A percentile compares a stretch with the other conserved stretches of the same genome.
These are phyloP conservation scores for Aphodius sticticus DNA, from an alignment of 2,888 invertebrate genomes.

Conservation along the genomic window DNA sequence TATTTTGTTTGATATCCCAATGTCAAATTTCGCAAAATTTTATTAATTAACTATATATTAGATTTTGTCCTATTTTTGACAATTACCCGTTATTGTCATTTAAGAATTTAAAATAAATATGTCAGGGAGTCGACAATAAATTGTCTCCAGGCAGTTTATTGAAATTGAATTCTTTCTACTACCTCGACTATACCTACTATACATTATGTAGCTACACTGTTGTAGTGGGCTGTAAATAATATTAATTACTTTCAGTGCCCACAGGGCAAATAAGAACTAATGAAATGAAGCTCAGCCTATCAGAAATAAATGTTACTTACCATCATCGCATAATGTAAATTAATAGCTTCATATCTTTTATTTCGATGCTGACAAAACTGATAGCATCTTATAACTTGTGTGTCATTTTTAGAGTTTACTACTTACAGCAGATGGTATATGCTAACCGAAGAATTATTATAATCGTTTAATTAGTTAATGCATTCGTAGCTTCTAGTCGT, in stretches of 20 bases:
- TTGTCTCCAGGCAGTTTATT: no score
- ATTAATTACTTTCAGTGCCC: constrained; percentile 20
- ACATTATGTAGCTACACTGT: no score
- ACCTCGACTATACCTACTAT: no score
- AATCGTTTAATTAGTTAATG: background rate
- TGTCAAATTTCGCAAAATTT: no score
- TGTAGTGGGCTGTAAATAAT: constrained; percentile 8
- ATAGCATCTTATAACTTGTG: background rate
- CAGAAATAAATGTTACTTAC: constrained; percentile 33
- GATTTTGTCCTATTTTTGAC: no score
- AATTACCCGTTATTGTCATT: no score
- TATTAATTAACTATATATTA: no score
- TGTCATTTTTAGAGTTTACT: background rate
- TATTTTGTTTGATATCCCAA: no score
- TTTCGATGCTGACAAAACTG: background rate
- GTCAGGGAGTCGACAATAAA: no score
- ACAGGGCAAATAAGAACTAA: constrained; percentile 25
- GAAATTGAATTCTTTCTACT: no score
- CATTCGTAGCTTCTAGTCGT: background rate
- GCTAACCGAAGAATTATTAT: background rate
- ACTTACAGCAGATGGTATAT: background rate
- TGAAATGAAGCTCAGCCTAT: constrained; percentile 35
- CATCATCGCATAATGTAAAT: constrained; percentile 33
- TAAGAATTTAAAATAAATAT: no score
- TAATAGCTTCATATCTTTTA: constrained; percentile 20